A percentile compares a stretch with the other conserved stretches of the same genome.
These are phyloP conservation scores for Danio choprae DNA, from an alignment of 2,797 vertebrate species.

Conservation along the genomic window DNA sequence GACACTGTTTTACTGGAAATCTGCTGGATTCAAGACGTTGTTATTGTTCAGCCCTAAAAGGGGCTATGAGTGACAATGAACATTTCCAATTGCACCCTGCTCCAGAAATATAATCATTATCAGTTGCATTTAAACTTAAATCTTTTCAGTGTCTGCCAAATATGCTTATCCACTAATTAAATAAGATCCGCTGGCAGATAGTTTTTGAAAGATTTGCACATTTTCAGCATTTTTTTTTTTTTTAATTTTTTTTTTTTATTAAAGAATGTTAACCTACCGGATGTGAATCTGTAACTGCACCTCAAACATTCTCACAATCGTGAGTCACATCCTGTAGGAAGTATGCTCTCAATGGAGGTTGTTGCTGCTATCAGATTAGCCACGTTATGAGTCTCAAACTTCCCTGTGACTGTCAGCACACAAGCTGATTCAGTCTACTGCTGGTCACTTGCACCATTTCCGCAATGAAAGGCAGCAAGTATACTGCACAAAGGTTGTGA, in stretches of 20 bases:
- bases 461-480: background rate
- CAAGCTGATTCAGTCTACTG: slow-evolving; percentile 22
- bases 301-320: slow-evolving; percentile 30
- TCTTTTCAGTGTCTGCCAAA: background rate
- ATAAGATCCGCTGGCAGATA: background rate
- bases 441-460: slow-evolving; percentile 29
- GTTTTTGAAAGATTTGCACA: background rate
- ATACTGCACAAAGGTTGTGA: background rate
- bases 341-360: slow-evolving; percentile 35
- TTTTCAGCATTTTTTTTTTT: background rate
- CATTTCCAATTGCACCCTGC: background rate
- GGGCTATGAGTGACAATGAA: background rate
- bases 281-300: slow-evolving; percentile 33
- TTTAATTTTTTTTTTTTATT: background rate
- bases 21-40: background rate
- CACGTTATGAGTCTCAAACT: slow-evolving; percentile 21
- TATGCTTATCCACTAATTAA: slow-evolving; percentile 3
- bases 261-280: background rate
- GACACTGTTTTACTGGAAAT: background rate
- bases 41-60: background rate
- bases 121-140: background rate
- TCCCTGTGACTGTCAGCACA: slow-evolving; percentile 32
- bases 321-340: slow-evolving; percentile 59
- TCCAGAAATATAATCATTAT: background rate
- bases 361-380: slow-evolving; percentile 40